These are phyloP conservation scores for Thecocarcelia acutangulata DNA, from an alignment of 2,888 invertebrate species.

Conservation along the genomic window DNA sequence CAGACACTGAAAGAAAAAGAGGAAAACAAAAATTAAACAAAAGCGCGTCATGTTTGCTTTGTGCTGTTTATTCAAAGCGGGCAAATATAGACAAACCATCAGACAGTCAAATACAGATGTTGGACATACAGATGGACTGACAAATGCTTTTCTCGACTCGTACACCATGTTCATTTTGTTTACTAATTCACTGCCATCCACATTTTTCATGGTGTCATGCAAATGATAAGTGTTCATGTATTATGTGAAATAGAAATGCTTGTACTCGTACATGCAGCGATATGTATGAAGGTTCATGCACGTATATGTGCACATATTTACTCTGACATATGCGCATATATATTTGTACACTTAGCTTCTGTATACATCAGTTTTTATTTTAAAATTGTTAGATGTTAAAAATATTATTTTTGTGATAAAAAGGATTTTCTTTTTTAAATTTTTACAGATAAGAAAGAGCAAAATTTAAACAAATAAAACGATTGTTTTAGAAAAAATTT, in stretches of 20 bases:
- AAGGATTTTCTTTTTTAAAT: conserved; percentile 1
- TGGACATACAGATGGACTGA: conserved; percentile 50
- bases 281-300: background rate
- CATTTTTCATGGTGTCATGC: conserved; percentile 42
- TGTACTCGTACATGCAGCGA: too few species aligned
- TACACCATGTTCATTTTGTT: conserved; percentile 15
- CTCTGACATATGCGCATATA: too few species aligned
- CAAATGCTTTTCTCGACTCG: conserved; percentile 22
- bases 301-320: background rate
- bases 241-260: background rate
- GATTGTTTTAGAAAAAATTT: conserved; percentile 24
- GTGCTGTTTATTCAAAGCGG: conserved; percentile 36
- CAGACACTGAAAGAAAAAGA: conserved; percentile 10
- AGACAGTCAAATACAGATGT: conserved; percentile 53
- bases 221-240: conserved; percentile 37
- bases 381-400: conserved; percentile 19
- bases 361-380: conserved; percentile 16
- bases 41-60: conserved; percentile 55
- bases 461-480: conserved; percentile 26
- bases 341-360: too few species aligned
- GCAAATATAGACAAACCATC: conserved; percentile 59
- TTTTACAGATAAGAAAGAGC: background rate
- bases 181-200: conserved; percentile 42
- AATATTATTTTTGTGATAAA: background rate
- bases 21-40: conserved; percentile 34